These are phyloP conservation scores for Psophia crepitans DNA, from an alignment of 2,113 vertebrate species.

Conservation along the genomic window DNA sequence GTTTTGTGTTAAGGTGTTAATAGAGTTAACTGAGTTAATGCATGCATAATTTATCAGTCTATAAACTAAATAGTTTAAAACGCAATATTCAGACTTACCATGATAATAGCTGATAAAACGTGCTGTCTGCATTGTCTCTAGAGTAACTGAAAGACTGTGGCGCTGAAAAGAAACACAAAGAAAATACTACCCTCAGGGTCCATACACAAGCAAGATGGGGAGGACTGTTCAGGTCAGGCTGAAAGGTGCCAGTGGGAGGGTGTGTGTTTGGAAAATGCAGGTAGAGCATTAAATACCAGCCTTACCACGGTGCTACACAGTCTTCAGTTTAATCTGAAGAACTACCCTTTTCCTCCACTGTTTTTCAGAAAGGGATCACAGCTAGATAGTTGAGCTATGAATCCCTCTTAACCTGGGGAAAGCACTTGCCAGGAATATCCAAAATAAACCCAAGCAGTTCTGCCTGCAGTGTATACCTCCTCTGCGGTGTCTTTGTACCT, in stretches of 20 bases:
- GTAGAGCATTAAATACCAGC: neutral
- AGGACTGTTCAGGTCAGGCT: neutral
- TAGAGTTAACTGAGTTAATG: slow-evolving; percentile 12
- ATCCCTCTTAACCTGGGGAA: neutral
- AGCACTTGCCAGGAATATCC: neutral
- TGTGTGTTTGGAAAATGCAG: neutral
- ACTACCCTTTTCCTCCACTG: neutral
- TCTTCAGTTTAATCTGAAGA: neutral
- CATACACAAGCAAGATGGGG: neutral
- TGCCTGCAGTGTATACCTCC: neutral
- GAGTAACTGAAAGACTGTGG: neutral
- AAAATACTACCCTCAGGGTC: neutral
- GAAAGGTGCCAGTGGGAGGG: neutral
- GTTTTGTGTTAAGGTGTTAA: slow-evolving; percentile 28
- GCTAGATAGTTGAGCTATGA: neutral
- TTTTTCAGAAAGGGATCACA: neutral
- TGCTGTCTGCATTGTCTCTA: neutral
- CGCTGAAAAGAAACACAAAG: neutral
- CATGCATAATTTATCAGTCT: slow-evolving; percentile 29
- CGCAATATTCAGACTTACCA: neutral
- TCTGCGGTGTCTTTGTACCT: neutral
- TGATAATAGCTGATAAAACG: neutral
- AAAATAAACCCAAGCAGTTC: neutral
- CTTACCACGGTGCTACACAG: neutral
- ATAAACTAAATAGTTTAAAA: slow-evolving; percentile 34